Percentiles rank a stretch among this genome's conserved stretches.
Evolutionary conservation across 2,888 invertebrate genomes (phyloP).

Genomic region (Terebella lapidaria): DNA sequence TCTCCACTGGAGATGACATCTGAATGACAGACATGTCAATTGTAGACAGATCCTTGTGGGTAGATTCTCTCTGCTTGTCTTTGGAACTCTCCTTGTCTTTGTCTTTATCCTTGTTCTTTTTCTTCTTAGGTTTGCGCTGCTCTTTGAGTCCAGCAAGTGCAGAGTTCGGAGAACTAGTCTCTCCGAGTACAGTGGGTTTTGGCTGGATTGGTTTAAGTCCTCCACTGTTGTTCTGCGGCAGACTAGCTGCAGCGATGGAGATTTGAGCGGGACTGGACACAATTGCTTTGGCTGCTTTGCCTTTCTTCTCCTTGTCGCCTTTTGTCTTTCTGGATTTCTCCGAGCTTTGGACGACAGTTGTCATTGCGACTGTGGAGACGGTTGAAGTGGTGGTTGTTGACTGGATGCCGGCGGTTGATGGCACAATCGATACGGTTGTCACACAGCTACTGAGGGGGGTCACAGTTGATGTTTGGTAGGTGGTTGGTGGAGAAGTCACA

Average conservation of each 20-base stretch:
- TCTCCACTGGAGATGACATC: no score
- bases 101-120: slow-evolving; percentile 27
- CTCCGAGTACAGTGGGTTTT: slow-evolving; percentile 51
- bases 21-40: no score
- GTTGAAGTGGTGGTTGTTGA: background rate
- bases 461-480: background rate
- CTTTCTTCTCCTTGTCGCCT: background rate
- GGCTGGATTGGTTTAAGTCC: slow-evolving; percentile 52
- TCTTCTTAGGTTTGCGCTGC: slow-evolving; percentile 48
- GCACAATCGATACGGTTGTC: background rate
- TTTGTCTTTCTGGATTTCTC: background rate
- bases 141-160: slow-evolving; percentile 43
- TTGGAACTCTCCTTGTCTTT: background rate
- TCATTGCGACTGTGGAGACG: background rate
- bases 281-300: background rate
- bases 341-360: background rate
- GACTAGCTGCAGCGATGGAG: background rate
- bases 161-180: slow-evolving; percentile 40
- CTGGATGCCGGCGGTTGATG: background rate
- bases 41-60: no score
- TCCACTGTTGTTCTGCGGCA: background rate
- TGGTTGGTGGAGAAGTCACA: no score
- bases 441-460: background rate
- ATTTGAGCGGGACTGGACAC: background rate
- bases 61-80: background rate